Conservation (phyloP, 2,113 vertebrate species). For the Apodemus speciosus region DNA sequence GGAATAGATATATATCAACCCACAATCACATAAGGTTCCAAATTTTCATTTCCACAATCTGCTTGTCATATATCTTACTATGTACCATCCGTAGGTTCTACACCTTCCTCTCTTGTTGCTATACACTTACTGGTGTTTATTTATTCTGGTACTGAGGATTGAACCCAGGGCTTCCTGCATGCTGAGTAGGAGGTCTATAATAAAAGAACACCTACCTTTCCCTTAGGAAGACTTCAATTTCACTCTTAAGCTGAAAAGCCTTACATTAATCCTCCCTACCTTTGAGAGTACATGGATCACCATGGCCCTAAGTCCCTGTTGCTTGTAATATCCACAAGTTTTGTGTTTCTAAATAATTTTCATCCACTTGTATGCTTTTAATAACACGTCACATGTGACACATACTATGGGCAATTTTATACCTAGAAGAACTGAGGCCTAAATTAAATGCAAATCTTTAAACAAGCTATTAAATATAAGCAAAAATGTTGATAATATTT, state of each 20-base stretch:
- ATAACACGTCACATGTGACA: neutral
- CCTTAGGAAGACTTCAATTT: neutral
- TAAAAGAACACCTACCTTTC: neutral
- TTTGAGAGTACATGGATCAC: neutral
- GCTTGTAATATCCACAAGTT: neutral
- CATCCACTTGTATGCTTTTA: neutral
- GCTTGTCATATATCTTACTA: neutral
- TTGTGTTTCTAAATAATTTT: neutral
- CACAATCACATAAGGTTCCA: neutral
- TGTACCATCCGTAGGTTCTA: neutral
- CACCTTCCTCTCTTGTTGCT: neutral
- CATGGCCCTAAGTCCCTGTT: neutral
- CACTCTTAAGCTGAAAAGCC: neutral
- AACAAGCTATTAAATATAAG: neutral
- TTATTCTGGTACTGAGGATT: neutral
- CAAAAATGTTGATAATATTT: neutral
- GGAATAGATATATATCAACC: neutral
- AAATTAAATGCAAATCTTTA: neutral
- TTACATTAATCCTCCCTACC: neutral
- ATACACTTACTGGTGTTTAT: neutral
- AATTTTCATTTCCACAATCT: neutral
- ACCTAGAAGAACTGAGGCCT: neutral
- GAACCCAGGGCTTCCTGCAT: neutral
- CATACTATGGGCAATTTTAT: neutral
- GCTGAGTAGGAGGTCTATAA: neutral